phyloP scores from a whole-genome alignment of 1,140 invertebrate species.

The Myzus persicae region DNA sequence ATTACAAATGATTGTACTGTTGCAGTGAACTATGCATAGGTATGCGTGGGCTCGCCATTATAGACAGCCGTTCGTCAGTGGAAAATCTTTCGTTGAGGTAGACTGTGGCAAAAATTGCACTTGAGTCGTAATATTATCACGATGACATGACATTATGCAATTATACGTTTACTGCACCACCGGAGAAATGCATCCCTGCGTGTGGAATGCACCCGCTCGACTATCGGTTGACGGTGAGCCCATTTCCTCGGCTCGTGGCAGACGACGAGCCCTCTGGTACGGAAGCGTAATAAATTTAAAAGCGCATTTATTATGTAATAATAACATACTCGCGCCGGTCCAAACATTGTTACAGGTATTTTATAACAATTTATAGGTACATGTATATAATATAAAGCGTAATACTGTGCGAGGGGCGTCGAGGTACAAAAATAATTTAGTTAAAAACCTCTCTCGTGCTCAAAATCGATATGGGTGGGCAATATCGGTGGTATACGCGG shows the following conservation, averaged over 20 bases:
- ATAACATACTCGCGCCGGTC: neutral
- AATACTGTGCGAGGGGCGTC: neutral
- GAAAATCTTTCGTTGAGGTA: neutral
- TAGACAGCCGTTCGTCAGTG: neutral
- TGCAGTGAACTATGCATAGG: neutral
- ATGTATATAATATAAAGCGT: neutral
- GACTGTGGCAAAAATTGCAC: neutral
- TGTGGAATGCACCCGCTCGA: neutral
- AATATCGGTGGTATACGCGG: neutral
- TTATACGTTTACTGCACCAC: neutral
- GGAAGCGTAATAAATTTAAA: neutral
- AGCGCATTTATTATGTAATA: neutral
- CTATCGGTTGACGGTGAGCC: neutral
- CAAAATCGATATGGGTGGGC: neutral
- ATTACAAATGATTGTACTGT: no score
- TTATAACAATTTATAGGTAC: neutral
- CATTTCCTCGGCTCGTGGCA: neutral
- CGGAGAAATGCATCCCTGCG: neutral
- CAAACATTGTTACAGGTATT: neutral
- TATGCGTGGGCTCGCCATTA: neutral
- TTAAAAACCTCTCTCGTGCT: neutral
- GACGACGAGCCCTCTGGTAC: neutral
- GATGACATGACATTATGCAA: neutral
- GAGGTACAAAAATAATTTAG: neutral
- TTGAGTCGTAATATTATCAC: neutral